These are phyloP conservation scores for Seriola dumerili DNA, from an alignment of 2,113 vertebrate species.

Conservation along the genomic window DNA sequence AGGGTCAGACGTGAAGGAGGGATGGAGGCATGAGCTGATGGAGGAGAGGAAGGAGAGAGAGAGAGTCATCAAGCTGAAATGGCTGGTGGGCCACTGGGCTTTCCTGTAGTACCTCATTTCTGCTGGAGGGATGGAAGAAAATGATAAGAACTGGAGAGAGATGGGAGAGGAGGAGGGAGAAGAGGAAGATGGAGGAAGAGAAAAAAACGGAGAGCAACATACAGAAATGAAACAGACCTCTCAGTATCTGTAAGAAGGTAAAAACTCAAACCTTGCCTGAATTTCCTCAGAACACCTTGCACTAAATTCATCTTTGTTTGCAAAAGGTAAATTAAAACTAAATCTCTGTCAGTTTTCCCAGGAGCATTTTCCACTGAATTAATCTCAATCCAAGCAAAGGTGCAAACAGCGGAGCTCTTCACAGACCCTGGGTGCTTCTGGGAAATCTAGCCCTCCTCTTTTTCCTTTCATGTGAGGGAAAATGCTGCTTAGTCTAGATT, in stretches of 20 bases:
- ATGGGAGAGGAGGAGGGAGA: background rate
- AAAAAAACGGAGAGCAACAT: background rate
- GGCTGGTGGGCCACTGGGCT: background rate
- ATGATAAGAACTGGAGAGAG: background rate
- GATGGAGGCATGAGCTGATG: constrained; percentile 55
- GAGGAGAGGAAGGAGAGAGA: constrained; percentile 22
- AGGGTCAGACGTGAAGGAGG: constrained; percentile 49
- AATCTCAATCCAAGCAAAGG: constrained; percentile 54
- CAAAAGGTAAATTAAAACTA: constrained; percentile 40
- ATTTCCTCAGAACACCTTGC: constrained; percentile 5
- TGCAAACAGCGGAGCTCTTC: constrained; percentile 38
- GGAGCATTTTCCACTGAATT: constrained; percentile 50
- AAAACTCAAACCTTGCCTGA: constrained; percentile 6
- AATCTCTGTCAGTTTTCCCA: constrained; percentile 33
- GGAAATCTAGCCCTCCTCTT: constrained; percentile 42
- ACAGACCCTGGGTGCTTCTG: constrained; percentile 33
- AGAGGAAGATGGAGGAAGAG: background rate
- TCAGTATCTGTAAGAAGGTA: constrained; percentile 5
- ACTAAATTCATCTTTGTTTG: constrained; percentile 12
- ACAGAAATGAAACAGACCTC: background rate
- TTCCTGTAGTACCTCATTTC: constrained; percentile 1
- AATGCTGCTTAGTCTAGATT: constrained; percentile 51
- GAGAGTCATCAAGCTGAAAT: constrained; percentile 19
- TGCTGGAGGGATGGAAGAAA: constrained; percentile 13
- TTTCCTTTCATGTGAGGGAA: constrained; percentile 25